These are phyloP conservation scores for Gryllus longicercus DNA, from an alignment of 2,888 invertebrate genomes.

Conservation along the genomic window DNA sequence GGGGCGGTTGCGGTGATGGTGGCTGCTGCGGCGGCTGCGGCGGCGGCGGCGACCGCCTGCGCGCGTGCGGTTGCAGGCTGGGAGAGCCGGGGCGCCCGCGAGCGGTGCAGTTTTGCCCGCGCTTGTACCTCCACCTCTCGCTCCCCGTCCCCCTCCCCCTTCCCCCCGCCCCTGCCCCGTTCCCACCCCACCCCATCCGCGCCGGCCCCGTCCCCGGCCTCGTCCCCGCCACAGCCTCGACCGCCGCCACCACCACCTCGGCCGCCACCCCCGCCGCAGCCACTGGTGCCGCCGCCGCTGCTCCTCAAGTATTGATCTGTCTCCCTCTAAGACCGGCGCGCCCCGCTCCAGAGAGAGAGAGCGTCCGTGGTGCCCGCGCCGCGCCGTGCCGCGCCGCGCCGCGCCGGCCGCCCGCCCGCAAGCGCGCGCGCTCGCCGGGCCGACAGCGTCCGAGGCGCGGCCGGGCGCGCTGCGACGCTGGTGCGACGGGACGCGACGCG, in stretches of 20 bases:
- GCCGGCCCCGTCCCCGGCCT: not conserved
- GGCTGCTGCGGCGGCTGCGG: conserved; percentile 21
- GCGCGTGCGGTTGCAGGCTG: conserved; percentile 5
- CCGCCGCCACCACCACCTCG: not conserved
- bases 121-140: not conserved
- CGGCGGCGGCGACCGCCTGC: not conserved
- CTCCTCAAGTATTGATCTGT: conserved; percentile 17
- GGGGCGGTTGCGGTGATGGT: conserved; percentile 11
- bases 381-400: not conserved
- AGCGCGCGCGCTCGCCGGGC: not conserved
- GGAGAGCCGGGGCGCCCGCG: not conserved
- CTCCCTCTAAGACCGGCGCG: conserved; percentile 17
- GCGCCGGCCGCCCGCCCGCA: not conserved
- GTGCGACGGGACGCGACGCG: too few species aligned
- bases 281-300: not conserved
- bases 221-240: not conserved
- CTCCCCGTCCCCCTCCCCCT: not conserved
- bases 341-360: not conserved
- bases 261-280: not conserved
- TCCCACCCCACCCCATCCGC: not conserved
- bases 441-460: not conserved
- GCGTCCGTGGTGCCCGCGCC: not conserved
- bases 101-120: conserved; percentile 10
- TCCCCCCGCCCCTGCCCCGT: not conserved
- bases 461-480: not conserved